A percentile compares a stretch with the other conserved stretches of the same genome.
Evolutionary conservation across 2,113 vertebrate species (phyloP).

Genomic region (Osmerus eperlanus): DNA sequence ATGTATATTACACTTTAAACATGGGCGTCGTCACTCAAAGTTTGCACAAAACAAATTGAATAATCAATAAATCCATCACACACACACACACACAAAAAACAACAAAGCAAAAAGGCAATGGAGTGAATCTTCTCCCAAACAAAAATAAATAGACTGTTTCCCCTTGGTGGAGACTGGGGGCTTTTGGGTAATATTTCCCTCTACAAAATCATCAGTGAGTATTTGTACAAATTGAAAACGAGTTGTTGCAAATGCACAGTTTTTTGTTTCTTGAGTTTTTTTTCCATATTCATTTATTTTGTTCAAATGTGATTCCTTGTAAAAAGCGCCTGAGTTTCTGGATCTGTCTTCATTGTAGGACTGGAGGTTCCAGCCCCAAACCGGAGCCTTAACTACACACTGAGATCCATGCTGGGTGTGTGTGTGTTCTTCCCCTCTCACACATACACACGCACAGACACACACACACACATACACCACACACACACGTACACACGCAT

Average conservation of each 20-base stretch:
- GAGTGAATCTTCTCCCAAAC: constrained; percentile 71
- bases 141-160: constrained; percentile 56
- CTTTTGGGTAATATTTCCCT: constrained; percentile 64
- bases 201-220: constrained; percentile 67
- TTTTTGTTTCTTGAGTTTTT: constrained; percentile 23
- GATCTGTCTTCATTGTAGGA: constrained; percentile 81
- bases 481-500: constrained; percentile 65
- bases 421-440: constrained; percentile 80
- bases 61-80: not conserved
- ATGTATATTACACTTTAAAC: constrained; percentile 77
- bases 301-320: constrained; percentile 78
- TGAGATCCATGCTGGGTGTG: constrained; percentile 64
- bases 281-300: constrained; percentile 39
- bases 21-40: constrained; percentile 73
- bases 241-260: constrained; percentile 34
- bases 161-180: constrained; percentile 61
- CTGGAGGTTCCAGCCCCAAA: constrained; percentile 75
- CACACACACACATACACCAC: constrained; percentile 61
- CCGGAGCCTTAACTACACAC: constrained; percentile 82
- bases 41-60: constrained; percentile 54
- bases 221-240: constrained; percentile 73
- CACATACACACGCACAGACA: constrained; percentile 62
- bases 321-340: constrained; percentile 99
- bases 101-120: constrained; percentile 49
- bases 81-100: constrained; percentile 35